phyloP scores from a whole-genome alignment of 2,797 vertebrate species.

The Hybognathus amarus region DNA sequence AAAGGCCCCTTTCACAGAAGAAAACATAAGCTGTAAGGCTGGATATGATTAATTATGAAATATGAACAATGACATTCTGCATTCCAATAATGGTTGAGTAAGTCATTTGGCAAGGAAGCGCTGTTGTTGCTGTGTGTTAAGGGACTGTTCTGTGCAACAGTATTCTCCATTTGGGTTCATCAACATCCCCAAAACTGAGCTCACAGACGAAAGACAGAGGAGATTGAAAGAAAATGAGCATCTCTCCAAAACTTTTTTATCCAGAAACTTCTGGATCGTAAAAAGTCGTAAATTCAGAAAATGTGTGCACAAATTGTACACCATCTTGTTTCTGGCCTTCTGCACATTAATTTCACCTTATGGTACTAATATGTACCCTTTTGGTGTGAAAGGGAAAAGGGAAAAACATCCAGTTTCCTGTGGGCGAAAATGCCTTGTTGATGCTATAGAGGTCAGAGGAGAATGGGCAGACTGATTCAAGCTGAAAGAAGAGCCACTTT shows the following conservation, averaged over 20 bases:
- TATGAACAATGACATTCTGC: slow-evolving; percentile 27
- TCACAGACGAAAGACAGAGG: not conserved
- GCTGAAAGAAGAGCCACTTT: too few relatives aligned
- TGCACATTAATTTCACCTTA: not conserved
- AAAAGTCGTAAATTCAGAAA: not conserved
- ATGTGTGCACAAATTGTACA: not conserved
- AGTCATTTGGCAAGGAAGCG: slow-evolving; percentile 22
- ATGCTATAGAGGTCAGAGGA: too few relatives aligned
- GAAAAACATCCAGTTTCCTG: too few relatives aligned
- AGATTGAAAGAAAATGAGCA: slow-evolving; percentile 80
- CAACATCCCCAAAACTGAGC: slow-evolving; percentile 47
- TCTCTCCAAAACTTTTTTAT: slow-evolving; percentile 91
- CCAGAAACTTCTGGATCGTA: slow-evolving; percentile 81
- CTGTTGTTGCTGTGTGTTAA: slow-evolving; percentile 15
- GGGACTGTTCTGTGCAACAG: slow-evolving; percentile 27
- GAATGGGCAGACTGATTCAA: too few relatives aligned
- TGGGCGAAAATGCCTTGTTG: too few relatives aligned
- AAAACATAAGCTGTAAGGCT: slow-evolving; percentile 69
- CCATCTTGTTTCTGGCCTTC: not conserved
- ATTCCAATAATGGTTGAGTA: slow-evolving; percentile 20
- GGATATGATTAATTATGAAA: slow-evolving; percentile 70
- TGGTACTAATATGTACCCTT: not conserved
- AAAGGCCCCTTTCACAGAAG: slow-evolving; percentile 25
- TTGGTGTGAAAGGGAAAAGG: too few relatives aligned
- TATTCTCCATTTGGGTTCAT: slow-evolving; percentile 16